A percentile compares a stretch with the other conserved stretches of the same genome.
These are phyloP conservation scores for Halyomorpha halys DNA, from an alignment of 1,140 invertebrate genomes.

Conservation along the genomic window DNA sequence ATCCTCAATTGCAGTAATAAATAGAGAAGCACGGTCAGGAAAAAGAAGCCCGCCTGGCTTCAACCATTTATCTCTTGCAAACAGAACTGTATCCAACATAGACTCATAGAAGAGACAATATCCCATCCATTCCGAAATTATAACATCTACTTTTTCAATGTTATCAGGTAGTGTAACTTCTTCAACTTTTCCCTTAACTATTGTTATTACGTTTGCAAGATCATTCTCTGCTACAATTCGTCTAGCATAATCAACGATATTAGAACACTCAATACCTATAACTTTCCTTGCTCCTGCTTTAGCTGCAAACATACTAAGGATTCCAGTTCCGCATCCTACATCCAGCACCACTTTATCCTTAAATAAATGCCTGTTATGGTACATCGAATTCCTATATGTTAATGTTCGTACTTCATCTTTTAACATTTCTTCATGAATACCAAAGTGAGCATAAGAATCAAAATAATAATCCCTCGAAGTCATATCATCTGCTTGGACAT, in stretches of 20 bases:
- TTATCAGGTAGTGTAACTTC: constrained; percentile 63
- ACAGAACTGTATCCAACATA: constrained; percentile 92
- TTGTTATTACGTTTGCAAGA: constrained; percentile 72
- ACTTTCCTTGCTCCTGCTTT: constrained; percentile 94
- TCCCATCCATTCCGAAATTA: constrained; percentile 99
- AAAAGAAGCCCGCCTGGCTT: constrained; percentile 68
- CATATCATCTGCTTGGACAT: constrained; percentile 67
- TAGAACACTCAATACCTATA: constrained; percentile 93
- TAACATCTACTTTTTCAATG: constrained; percentile 89
- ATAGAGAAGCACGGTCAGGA: constrained; percentile 79
- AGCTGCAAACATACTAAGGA: constrained; percentile 99
- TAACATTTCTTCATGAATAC: constrained; percentile 99
- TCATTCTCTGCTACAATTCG: constrained; percentile 83
- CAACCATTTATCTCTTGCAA: constrained; percentile 90
- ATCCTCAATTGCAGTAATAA: constrained; percentile 93
- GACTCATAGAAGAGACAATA: constrained; percentile 96
- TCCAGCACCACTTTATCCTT: constrained; percentile 87
- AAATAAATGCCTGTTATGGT: constrained; percentile 96
- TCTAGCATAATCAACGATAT: constrained; percentile 90
- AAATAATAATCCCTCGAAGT: constrained; percentile 95
- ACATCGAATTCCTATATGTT: constrained; percentile 98
- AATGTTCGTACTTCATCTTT: constrained; percentile 98
- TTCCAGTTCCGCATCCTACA: constrained; percentile 98
- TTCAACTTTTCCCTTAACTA: constrained; percentile 81
- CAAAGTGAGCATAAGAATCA: constrained; percentile 99